phyloP scores from a whole-genome alignment of 2,797 vertebrate species.

The Enteromius afrohamiltoni region DNA sequence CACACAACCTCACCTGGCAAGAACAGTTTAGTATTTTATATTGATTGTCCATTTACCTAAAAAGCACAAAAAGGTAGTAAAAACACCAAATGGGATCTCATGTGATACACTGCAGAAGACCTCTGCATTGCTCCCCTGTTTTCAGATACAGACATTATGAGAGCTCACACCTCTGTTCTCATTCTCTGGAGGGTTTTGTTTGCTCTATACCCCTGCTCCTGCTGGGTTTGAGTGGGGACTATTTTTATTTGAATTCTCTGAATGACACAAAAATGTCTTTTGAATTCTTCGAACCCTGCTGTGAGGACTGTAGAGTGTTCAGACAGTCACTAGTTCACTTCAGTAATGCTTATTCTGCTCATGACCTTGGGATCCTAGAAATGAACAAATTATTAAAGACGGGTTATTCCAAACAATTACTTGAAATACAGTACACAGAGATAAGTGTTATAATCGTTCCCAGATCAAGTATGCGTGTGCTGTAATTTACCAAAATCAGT shows the following conservation, averaged over 20 bases:
- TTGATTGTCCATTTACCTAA: not conserved
- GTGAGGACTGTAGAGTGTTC: not conserved
- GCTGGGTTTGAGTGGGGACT: not conserved
- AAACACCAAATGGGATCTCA: not conserved
- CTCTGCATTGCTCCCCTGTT: not conserved
- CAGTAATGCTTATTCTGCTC: not conserved
- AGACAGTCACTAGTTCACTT: not conserved
- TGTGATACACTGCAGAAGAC: not conserved
- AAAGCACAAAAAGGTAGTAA: not conserved
- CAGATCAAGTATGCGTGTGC: not conserved
- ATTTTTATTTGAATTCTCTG: constrained; percentile 24
- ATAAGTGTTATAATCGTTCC: not conserved
- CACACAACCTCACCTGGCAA: not conserved
- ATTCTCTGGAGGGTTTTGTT: not conserved
- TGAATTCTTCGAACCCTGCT: not conserved
- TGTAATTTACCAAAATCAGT: not conserved
- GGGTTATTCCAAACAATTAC: not conserved
- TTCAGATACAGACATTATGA: constrained; percentile 12
- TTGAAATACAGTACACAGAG: not conserved
- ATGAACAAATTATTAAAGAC: not conserved
- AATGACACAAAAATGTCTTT: constrained; percentile 5
- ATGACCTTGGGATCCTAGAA: not conserved
- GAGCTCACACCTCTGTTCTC: constrained; percentile 48
- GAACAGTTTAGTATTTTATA: not conserved
- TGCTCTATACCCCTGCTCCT: not conserved